Conservation (phyloP, 2,888 invertebrate genomes). For the Sminthurinus aureus region DNA sequence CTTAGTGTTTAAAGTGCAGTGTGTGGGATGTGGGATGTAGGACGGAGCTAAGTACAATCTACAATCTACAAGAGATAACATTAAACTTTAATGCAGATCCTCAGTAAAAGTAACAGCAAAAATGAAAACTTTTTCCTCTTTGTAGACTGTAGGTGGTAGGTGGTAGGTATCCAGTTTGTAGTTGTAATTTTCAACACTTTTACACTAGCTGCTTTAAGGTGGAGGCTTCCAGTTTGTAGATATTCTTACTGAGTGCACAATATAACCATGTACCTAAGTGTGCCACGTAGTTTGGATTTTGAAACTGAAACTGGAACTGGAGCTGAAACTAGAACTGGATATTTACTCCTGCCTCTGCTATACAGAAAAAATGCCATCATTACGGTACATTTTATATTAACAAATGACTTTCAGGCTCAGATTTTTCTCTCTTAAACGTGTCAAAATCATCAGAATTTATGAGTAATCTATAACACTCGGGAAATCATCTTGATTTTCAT, state of each 20-base stretch:
- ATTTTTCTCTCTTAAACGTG: background rate
- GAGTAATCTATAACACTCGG: constrained; percentile 15
- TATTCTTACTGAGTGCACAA: background rate
- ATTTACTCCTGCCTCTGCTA: background rate
- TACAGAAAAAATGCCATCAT: background rate
- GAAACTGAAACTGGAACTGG: background rate
- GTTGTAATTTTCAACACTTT: no score
- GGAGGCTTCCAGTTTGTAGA: no score
- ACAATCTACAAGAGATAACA: constrained; percentile 18
- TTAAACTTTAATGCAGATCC: constrained; percentile 27
- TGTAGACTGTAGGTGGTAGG: no score
- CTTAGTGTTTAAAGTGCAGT: no score
- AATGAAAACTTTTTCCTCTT: no score
- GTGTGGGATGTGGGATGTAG: background rate
- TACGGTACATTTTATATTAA: background rate
- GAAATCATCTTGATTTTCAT: background rate
- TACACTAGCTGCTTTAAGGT: no score
- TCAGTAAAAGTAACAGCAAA: background rate
- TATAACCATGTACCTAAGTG: background rate
- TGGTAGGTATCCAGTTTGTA: no score
- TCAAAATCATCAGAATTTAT: background rate
- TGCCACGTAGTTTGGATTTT: background rate
- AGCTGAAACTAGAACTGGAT: background rate
- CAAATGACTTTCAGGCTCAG: background rate
- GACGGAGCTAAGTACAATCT: background rate